phyloP scores from a whole-genome alignment of 2,888 invertebrate species.

The Agrenia bidenticulata region DNA sequence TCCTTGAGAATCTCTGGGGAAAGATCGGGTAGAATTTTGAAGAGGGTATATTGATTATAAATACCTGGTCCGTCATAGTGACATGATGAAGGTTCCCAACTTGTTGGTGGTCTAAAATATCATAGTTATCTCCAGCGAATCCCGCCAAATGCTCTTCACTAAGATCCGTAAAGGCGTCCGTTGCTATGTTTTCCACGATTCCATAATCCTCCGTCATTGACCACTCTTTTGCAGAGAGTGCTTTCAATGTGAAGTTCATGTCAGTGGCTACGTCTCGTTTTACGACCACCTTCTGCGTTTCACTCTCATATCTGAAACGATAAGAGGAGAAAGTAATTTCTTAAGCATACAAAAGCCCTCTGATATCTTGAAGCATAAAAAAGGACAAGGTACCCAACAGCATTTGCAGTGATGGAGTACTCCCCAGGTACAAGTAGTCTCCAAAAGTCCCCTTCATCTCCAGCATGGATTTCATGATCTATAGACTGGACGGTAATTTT shows the following conservation, averaged over 20 bases:
- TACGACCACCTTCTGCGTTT: slow-evolving; percentile 64
- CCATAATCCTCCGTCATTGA: slow-evolving; percentile 57
- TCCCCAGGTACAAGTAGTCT: slow-evolving; percentile 80
- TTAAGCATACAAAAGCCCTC: neutral
- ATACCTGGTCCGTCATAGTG: slow-evolving; percentile 45
- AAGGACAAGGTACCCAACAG: slow-evolving; percentile 69
- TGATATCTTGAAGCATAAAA: neutral
- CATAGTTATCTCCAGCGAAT: slow-evolving; percentile 43
- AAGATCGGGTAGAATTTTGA: too few relatives aligned
- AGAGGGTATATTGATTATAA: too few relatives aligned
- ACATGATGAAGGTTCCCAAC: slow-evolving; percentile 36
- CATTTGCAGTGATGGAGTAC: slow-evolving; percentile 75
- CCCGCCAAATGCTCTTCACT: slow-evolving; percentile 29
- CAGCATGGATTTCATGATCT: slow-evolving; percentile 69
- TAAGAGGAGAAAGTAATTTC: too few relatives aligned
- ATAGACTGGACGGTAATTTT: slow-evolving; percentile 74
- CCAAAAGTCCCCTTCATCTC: slow-evolving; percentile 86
- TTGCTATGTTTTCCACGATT: slow-evolving; percentile 57
- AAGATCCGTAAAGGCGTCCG: slow-evolving; percentile 61
- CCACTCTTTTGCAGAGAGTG: slow-evolving; percentile 55
- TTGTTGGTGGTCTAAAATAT: slow-evolving; percentile 44
- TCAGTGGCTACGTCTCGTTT: slow-evolving; percentile 58
- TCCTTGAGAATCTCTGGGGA: too few relatives aligned
- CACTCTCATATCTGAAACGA: slow-evolving; percentile 67
- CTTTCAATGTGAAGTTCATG: slow-evolving; percentile 57